phyloP scores from a whole-genome alignment of 2,888 invertebrate genomes.

The Periphyllus acericola region DNA sequence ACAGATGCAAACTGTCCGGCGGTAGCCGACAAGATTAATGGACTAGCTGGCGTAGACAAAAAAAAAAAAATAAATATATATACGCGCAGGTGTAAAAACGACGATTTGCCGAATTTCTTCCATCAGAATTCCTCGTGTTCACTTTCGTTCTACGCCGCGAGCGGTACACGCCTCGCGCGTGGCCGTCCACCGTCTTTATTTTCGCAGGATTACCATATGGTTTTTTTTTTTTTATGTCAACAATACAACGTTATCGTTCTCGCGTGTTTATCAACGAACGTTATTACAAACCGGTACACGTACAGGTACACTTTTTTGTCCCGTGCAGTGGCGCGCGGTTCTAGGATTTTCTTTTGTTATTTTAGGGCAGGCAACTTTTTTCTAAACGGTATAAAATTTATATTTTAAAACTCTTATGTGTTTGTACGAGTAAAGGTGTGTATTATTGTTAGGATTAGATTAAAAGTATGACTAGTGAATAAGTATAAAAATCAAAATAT shows the following conservation, averaged over 20 bases:
- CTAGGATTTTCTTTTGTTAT: no score
- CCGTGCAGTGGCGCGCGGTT: no score
- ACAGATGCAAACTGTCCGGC: slow-evolving; percentile 62
- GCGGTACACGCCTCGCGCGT: not conserved
- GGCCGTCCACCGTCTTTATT: not conserved
- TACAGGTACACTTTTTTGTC: no score
- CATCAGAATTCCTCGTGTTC: slow-evolving; percentile 44
- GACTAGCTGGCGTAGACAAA: slow-evolving; percentile 24
- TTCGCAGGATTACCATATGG: not conserved
- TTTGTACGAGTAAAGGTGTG: no score
- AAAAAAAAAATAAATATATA: not conserved
- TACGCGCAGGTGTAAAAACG: slow-evolving; percentile 25
- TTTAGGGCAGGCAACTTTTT: no score
- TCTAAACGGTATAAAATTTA: no score
- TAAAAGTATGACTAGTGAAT: no score
- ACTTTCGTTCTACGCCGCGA: slow-evolving; percentile 6
- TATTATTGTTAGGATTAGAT: no score
- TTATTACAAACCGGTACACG: no score
- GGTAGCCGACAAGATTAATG: slow-evolving; percentile 56
- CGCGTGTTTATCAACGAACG: not conserved
- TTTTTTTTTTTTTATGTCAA: not conserved
- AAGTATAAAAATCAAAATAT: no score
- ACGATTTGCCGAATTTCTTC: slow-evolving; percentile 33
- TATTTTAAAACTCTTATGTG: no score
- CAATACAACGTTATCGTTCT: not conserved